These are phyloP conservation scores for Cardiocondyla obscurior DNA, from an alignment of 1,140 invertebrate genomes.

Conservation along the genomic window DNA sequence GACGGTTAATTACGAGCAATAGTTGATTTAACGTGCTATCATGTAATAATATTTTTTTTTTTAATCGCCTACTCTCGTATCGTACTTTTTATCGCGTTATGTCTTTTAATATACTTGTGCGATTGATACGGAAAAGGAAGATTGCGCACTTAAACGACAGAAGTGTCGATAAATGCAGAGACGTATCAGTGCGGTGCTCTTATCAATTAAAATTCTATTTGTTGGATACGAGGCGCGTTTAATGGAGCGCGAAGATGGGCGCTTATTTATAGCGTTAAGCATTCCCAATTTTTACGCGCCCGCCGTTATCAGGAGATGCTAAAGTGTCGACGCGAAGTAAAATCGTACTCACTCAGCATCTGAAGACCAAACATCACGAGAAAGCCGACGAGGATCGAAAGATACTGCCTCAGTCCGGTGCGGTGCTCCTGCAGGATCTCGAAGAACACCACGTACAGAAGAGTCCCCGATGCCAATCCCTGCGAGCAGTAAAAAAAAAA, in stretches of 20 bases:
- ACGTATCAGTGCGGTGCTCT: neutral
- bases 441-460: slow-evolving; percentile 89
- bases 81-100: neutral
- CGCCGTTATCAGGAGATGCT: neutral
- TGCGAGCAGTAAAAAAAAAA: no score
- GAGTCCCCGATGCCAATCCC: slow-evolving; percentile 87
- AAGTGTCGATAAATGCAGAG: neutral
- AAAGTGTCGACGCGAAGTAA: neutral
- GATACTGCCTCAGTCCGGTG: slow-evolving; percentile 79
- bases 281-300: neutral
- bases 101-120: neutral
- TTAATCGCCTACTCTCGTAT: neutral
- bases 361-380: slow-evolving; percentile 80
- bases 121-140: neutral
- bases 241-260: neutral
- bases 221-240: neutral
- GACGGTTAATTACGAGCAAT: neutral
- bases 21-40: neutral
- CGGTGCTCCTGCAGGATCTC: slow-evolving; percentile 86
- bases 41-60: neutral
- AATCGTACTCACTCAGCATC: slow-evolving; percentile 78
- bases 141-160: neutral
- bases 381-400: slow-evolving; percentile 82
- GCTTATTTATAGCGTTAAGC: neutral
- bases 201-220: slow-evolving; percentile 21